A percentile compares a stretch with the other conserved stretches of the same genome.
These are phyloP conservation scores for Venusia cambrica DNA, from an alignment of 2,888 invertebrate genomes.

Conservation along the genomic window DNA sequence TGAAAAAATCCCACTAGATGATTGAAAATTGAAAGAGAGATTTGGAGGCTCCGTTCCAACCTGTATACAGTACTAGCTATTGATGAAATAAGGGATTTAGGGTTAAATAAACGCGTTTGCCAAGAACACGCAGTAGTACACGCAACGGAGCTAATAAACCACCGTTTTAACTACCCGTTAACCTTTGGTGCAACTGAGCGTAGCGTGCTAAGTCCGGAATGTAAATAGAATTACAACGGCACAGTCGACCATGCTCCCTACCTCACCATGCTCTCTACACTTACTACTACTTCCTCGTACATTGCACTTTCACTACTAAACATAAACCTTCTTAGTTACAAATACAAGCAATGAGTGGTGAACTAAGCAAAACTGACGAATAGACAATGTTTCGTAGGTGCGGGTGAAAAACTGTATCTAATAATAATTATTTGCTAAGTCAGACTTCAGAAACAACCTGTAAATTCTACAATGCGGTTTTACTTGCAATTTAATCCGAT, in stretches of 20 bases:
- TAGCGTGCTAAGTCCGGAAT: constrained; percentile 40
- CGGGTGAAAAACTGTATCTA: constrained; percentile 3
- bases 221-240: constrained; percentile 60
- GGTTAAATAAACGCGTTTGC: no score
- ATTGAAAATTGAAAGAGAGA: no score
- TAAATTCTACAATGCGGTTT: not conserved
- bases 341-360: constrained; percentile 14
- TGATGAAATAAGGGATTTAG: no score
- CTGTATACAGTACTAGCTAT: no score
- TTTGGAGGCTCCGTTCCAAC: no score
- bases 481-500: not conserved
- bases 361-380: not conserved
- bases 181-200: constrained; percentile 11
- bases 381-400: constrained; percentile 1
- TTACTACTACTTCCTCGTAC: constrained; percentile 11
- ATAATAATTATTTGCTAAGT: constrained; percentile 9
- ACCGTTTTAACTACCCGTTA: constrained; percentile 3
- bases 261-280: constrained; percentile 25
- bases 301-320: constrained; percentile 20
- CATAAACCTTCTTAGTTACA: not conserved
- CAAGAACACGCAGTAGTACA: no score
- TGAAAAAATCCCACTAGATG: no score
- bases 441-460: constrained; percentile 4
- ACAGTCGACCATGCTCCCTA: constrained; percentile 37
- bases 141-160: no score